Conservation (phyloP, 2,888 invertebrate species). For the Drosophila pegasa region DNA sequence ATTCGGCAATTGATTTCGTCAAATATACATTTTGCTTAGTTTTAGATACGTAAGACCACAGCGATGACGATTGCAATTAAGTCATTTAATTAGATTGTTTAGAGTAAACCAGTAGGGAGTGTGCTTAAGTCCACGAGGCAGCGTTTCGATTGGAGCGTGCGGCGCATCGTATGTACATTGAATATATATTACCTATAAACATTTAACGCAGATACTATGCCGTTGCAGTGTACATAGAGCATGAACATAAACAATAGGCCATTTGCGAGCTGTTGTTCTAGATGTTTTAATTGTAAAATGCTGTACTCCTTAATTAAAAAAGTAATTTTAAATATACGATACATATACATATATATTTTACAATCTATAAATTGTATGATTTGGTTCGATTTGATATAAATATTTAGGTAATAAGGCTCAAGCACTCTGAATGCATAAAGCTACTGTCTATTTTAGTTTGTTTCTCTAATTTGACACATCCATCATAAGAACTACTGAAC, state of each 20-base stretch:
- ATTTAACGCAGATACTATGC: constrained; percentile 44
- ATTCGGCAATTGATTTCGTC: constrained; percentile 32
- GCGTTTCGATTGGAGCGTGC: constrained; percentile 9
- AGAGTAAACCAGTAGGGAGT: constrained; percentile 29
- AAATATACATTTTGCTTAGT: constrained; percentile 28
- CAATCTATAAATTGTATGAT: constrained; percentile 24
- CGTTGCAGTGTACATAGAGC: constrained; percentile 64
- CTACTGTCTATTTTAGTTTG: not conserved
- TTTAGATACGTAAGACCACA: constrained; percentile 45
- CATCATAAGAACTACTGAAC: constrained; percentile 2
- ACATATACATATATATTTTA: constrained; percentile 60
- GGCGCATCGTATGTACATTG: constrained; percentile 57
- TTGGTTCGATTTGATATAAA: constrained; percentile 5
- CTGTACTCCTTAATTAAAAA: constrained; percentile 73
- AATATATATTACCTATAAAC: constrained; percentile 49
- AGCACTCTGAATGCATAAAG: constrained; percentile 1
- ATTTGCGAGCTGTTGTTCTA: constrained; percentile 55
- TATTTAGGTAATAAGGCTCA: not conserved
- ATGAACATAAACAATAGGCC: constrained; percentile 61
- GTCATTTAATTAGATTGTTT: constrained; percentile 62
- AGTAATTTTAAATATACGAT: constrained; percentile 57
- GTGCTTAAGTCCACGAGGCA: constrained; percentile 17
- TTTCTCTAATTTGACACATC: constrained; percentile 5
- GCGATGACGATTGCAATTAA: constrained; percentile 49
- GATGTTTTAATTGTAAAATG: constrained; percentile 72